Conservation (phyloP, 2,113 vertebrate genomes). For the Rhegmatorhina hoffmannsi region DNA sequence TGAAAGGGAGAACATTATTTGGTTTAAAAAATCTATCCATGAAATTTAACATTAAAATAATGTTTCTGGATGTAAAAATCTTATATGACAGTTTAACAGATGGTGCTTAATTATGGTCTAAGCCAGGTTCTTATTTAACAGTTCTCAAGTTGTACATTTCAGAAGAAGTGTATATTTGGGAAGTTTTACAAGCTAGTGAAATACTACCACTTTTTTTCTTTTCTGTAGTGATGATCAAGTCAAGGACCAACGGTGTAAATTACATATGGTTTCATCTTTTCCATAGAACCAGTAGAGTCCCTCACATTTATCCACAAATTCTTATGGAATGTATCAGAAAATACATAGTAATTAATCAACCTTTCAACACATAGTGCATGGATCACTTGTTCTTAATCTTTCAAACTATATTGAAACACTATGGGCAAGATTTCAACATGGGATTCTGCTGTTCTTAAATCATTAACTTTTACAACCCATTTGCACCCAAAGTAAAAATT, state of each 20-base stretch:
- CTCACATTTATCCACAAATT: neutral
- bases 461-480: constrained; percentile 34
- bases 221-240: neutral
- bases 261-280: neutral
- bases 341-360: neutral
- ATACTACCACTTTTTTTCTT: neutral
- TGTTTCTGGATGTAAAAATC: neutral
- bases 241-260: neutral
- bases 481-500: constrained; percentile 4
- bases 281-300: neutral
- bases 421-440: neutral
- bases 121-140: neutral
- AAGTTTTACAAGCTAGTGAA: neutral
- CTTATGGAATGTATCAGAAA: neutral
- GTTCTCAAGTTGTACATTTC: neutral
- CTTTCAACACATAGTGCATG: neutral
- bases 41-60: neutral
- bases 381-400: neutral
- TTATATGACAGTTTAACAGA: neutral
- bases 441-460: constrained; percentile 3
- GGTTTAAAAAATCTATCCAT: neutral
- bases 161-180: neutral
- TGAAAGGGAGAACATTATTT: neutral
- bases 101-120: neutral
- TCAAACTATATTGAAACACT: neutral